These are phyloP conservation scores for Gymnothorax javanicus DNA, from an alignment of 2,797 vertebrate genomes.

Conservation along the genomic window DNA sequence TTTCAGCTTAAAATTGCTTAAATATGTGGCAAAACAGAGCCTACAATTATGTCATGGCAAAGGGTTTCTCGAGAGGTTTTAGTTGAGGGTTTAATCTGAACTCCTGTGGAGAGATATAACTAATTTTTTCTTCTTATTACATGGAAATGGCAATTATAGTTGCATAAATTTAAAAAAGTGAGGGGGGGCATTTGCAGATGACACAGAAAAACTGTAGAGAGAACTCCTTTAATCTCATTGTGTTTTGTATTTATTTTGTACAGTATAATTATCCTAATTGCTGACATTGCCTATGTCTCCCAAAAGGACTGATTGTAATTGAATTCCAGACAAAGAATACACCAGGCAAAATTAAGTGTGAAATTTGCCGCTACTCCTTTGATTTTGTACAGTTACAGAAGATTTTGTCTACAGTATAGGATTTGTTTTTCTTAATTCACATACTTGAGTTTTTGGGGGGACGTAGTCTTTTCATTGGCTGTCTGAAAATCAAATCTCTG, in stretches of 20 bases:
- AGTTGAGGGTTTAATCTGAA: slow-evolving; percentile 66
- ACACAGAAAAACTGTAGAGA: slow-evolving; percentile 20
- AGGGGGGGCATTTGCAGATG: slow-evolving; percentile 47
- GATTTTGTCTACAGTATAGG: neutral
- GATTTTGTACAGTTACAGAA: neutral
- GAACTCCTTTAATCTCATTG: slow-evolving; percentile 62
- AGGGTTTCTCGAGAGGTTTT: slow-evolving; percentile 58
- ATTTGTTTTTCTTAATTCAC: slow-evolving; percentile 2
- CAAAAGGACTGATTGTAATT: slow-evolving; percentile 51
- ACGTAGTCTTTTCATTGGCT: neutral
- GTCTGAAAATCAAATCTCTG: neutral
- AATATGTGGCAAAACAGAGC: slow-evolving; percentile 58
- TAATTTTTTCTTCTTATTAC: slow-evolving; percentile 68
- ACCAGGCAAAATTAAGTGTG: slow-evolving; percentile 22
- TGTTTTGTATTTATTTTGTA: slow-evolving; percentile 49
- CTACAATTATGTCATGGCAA: slow-evolving; percentile 60
- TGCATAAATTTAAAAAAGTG: slow-evolving; percentile 75
- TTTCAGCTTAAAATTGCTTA: slow-evolving; percentile 51
- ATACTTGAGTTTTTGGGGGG: neutral
- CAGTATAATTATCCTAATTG: slow-evolving; percentile 71
- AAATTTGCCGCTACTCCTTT: neutral
- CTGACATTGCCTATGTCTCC: slow-evolving; percentile 62
- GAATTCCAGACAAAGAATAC: slow-evolving; percentile 59
- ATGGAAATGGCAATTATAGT: slow-evolving; percentile 72
- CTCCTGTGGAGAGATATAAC: slow-evolving; percentile 62